Conservation (phyloP, 2,888 invertebrate species). For the Chymomyza caudatula region DNA sequence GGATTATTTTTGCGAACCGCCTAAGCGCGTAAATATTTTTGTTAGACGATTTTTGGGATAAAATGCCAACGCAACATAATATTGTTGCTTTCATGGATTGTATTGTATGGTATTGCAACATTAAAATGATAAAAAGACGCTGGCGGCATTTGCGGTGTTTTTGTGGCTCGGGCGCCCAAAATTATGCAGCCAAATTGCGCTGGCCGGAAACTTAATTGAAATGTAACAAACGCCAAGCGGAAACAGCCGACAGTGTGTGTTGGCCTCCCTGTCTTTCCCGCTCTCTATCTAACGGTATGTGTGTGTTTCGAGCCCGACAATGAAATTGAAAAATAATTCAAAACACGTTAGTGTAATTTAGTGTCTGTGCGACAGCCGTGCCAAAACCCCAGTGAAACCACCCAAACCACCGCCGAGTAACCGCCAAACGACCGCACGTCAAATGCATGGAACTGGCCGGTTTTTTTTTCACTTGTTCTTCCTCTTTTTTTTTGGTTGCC, state of each 20-base stretch:
- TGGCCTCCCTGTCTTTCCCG: background rate
- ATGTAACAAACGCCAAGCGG: slow-evolving; percentile 66
- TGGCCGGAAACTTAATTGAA: slow-evolving; percentile 62
- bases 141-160: slow-evolving; percentile 34
- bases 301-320: slow-evolving; percentile 62
- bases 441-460: slow-evolving; percentile 27
- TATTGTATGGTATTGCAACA: slow-evolving; percentile 37
- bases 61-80: slow-evolving; percentile 37
- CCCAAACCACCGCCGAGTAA: too few species aligned
- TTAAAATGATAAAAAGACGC: slow-evolving; percentile 64
- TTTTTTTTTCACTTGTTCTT: slow-evolving; percentile 16
- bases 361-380: slow-evolving; percentile 50
- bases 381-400: background rate
- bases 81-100: slow-evolving; percentile 44
- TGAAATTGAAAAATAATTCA: slow-evolving; percentile 75
- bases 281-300: slow-evolving; percentile 4
- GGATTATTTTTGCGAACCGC: background rate
- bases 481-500: slow-evolving; percentile 27
- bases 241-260: slow-evolving; percentile 40
- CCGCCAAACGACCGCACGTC: slow-evolving; percentile 12
- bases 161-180: slow-evolving; percentile 8
- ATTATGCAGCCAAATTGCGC: slow-evolving; percentile 9
- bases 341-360: slow-evolving; percentile 76
- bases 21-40: slow-evolving; percentile 1
- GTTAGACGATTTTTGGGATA: slow-evolving; percentile 35